These are phyloP conservation scores for Linepithema humile DNA, from an alignment of 1,140 invertebrate genomes.

Conservation along the genomic window DNA sequence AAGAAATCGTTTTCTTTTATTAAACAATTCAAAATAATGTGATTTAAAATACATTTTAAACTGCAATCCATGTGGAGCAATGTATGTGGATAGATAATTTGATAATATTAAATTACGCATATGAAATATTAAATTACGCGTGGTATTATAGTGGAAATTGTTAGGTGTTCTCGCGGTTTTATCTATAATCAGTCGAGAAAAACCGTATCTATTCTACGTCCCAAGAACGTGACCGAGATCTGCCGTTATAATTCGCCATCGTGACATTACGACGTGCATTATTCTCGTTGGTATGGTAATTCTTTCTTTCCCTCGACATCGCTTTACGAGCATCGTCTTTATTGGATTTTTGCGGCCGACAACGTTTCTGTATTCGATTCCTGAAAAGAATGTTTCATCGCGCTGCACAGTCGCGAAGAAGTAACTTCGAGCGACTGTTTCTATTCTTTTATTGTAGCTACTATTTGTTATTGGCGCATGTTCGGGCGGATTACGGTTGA, in stretches of 20 bases:
- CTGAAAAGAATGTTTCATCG: conserved; percentile 53
- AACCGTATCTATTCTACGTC: background rate
- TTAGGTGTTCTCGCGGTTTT: background rate
- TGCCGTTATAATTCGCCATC: conserved; percentile 9
- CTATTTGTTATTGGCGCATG: conserved; percentile 38
- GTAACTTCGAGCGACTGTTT: conserved; percentile 18
- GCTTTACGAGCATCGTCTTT: conserved; percentile 1
- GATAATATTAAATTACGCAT: too few species aligned
- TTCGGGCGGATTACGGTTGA: background rate
- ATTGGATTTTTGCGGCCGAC: conserved; percentile 41
- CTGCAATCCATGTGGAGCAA: background rate
- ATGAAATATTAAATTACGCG: background rate
- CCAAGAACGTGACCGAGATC: background rate
- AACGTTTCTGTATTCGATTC: conserved; percentile 35
- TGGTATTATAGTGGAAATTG: background rate
- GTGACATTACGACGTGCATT: background rate
- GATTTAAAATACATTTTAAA: background rate
- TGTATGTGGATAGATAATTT: background rate
- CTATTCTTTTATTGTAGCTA: conserved; percentile 8
- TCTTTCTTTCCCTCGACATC: background rate
- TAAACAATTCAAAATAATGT: background rate
- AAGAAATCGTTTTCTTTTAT: background rate
- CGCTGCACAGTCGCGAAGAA: conserved; percentile 4
- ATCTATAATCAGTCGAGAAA: background rate
- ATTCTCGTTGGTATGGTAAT: conserved; percentile 39